These are phyloP conservation scores for Cochlearius cochlearius DNA, from an alignment of 2,113 vertebrate species.

Conservation along the genomic window DNA sequence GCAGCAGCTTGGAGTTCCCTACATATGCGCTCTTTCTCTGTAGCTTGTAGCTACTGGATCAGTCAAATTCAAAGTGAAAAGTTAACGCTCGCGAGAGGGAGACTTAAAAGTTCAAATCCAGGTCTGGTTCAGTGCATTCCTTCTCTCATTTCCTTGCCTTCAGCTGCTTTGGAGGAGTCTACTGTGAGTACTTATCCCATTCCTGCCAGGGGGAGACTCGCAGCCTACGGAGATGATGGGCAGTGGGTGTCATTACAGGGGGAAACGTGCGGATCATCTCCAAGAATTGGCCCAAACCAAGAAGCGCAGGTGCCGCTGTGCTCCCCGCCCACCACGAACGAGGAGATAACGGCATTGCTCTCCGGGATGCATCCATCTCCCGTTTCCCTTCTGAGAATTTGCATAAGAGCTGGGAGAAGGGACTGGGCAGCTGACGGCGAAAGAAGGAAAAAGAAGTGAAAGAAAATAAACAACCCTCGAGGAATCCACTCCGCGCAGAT, in stretches of 20 bases:
- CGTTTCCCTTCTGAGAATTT: background rate
- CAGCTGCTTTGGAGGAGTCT: background rate
- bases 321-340: background rate
- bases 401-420: background rate
- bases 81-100: background rate
- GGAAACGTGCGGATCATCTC: background rate
- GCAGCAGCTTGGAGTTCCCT: background rate
- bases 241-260: background rate
- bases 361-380: background rate
- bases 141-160: background rate
- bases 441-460: background rate
- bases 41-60: background rate
- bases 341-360: fast-evolving
- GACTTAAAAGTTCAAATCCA: constrained; percentile 31
- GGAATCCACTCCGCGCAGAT: background rate
- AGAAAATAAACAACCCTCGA: background rate
- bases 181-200: background rate
- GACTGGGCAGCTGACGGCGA: background rate
- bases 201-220: background rate
- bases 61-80: constrained; percentile 21
- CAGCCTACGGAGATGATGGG: background rate
- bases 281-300: background rate
- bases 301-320: background rate
- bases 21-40: background rate
- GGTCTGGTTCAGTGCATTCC: background rate